Evolutionary conservation across 2,888 invertebrate species (phyloP), one percentile per base, ranked within the genome.

Genomic region (Myopa testacea): DNA sequence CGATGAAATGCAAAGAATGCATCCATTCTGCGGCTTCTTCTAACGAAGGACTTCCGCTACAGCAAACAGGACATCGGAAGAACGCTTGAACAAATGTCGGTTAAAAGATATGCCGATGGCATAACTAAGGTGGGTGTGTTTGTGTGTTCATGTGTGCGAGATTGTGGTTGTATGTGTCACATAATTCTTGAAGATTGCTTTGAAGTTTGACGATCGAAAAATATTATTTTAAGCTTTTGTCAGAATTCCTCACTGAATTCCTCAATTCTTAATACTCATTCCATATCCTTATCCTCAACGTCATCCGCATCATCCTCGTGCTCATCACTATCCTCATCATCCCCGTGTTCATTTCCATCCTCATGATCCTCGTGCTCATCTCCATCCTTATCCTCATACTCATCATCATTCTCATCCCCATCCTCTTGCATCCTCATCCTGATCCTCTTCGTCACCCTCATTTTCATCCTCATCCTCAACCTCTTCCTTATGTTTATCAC

Each of bases 21-120:
- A 45, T 63, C 52, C 74, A 65, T 65, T 63, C n/a, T 58, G 70
- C 63, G 65, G 58, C 65, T 62, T 73, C 62, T 45, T 45, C 38
- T 62, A 63, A 50, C 73, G 73, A 62, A 73, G 62, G 62, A 62
- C 73, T 73, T 73, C 73, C 73, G 65, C 37, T 65, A 52, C 50
- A 45, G 74, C 63, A 74, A 37, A 65, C 8, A 58, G 37, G 26
- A 55, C 34, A 63, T 37, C 74, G 74, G 63, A 74, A 74, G 74
- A 63, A 38, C 34, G 34, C 37, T 60, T 72, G 38, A 63, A 63
- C 62, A 34, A 63, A 65, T 38, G 38, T 65, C 65, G 65, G 8
- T 38, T 5, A 62, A 16, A 65, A 37, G 65, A 65, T 65, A 10
- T 65, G 38, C 38, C 37, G 34, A 4, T 65, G 65, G 65, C 38